phyloP scores from a whole-genome alignment of 2,888 invertebrate genomes.

The Rotaria socialis region DNA sequence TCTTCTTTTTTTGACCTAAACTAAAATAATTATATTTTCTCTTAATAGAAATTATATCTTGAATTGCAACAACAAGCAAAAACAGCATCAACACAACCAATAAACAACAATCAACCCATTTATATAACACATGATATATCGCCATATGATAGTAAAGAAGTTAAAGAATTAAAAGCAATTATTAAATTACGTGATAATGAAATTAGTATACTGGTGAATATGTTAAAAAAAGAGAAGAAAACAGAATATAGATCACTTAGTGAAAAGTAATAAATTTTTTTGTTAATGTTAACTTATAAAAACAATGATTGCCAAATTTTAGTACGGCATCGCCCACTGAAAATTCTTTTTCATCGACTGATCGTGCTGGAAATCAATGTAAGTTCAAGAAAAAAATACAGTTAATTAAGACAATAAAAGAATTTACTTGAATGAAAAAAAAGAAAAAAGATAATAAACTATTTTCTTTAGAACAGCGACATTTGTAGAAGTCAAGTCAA shows the following conservation, averaged over 20 bases:
- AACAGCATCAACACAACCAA: not conserved
- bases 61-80: slow-evolving; percentile 31
- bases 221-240: slow-evolving; percentile 59
- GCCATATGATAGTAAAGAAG: slow-evolving; percentile 49
- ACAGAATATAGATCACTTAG: slow-evolving; percentile 40
- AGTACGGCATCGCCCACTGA: slow-evolving; percentile 30
- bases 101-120: not conserved
- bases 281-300: not conserved
- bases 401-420: not conserved
- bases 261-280: not conserved
- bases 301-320: not conserved
- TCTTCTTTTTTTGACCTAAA: not conserved
- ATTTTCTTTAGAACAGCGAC: too few relatives aligned
- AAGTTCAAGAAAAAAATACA: not conserved
- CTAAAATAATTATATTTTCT: not conserved
- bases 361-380: slow-evolving; percentile 37
- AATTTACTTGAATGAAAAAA: too few relatives aligned
- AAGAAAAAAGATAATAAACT: too few relatives aligned
- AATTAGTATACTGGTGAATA: slow-evolving; percentile 59
- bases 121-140: slow-evolving; percentile 44
- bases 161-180: slow-evolving; percentile 54
- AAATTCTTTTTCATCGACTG: not conserved
- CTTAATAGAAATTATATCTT: slow-evolving; percentile 42
- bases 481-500: too few relatives aligned
- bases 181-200: slow-evolving; percentile 59